A percentile compares a stretch with the other conserved stretches of the same genome.
Conservation (phyloP, 1,140 invertebrate species). For the Microplitis demolitor region DNA sequence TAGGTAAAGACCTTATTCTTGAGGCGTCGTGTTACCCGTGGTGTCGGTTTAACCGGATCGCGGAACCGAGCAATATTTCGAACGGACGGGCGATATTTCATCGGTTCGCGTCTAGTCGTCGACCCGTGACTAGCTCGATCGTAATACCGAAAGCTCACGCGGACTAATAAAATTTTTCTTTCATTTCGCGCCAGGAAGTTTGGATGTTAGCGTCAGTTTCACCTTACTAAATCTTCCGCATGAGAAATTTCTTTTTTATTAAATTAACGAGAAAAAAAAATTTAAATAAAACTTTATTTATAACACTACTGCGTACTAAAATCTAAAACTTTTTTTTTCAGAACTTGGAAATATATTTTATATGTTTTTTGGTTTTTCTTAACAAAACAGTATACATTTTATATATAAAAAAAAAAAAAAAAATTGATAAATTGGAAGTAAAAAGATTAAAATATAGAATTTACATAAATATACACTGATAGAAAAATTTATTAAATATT, state of each 20-base stretch:
- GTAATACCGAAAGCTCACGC: constrained; percentile 20
- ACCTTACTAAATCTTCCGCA: neutral
- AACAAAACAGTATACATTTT: too few species aligned
- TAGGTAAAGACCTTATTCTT: constrained; percentile 17
- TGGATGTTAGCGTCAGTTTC: constrained; percentile 11
- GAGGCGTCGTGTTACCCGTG: constrained; percentile 16
- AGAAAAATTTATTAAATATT: too few species aligned
- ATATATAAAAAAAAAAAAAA: too few species aligned
- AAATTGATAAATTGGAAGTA: too few species aligned
- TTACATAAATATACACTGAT: too few species aligned
- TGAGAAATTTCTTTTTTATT: neutral
- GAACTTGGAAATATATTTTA: too few species aligned
- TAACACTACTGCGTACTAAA: neutral
- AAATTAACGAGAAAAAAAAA: neutral
- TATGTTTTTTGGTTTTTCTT: too few species aligned
- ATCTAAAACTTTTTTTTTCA: too few species aligned
- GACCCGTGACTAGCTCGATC: constrained; percentile 29
- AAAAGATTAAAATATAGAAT: too few species aligned
- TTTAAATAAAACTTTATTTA: neutral
- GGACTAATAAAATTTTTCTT: constrained; percentile 21
- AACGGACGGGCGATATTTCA: constrained; percentile 36
- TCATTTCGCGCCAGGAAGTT: neutral
- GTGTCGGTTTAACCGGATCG: constrained; percentile 31
- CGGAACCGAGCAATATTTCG: constrained; percentile 37
- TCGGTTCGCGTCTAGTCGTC: constrained; percentile 16